Evolutionary conservation across 2,888 invertebrate genomes (phyloP), one percentile per base, ranked within the genome.

Genomic region (Pycnomerus fuliginosus): DNA sequence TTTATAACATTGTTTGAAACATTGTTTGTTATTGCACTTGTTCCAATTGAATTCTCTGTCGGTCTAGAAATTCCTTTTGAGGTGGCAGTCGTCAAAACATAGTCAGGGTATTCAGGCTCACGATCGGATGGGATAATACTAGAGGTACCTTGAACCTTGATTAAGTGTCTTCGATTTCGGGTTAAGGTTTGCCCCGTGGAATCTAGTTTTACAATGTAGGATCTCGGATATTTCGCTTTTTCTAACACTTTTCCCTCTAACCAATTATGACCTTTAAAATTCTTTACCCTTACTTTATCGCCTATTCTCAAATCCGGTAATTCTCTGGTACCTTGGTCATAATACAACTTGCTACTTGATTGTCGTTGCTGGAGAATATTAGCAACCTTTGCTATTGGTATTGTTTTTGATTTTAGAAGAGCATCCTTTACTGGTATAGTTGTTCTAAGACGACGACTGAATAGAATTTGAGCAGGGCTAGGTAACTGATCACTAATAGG

Each of bases 121-220:
- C n/a, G n/a, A n/a, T n/a, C n/a, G n/a, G n/a, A n/a, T n/a, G n/a
- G n/a, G n/a, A n/a, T n/a, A n/a, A n/a, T n/a, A n/a, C n/a, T n/a
- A n/a, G n/a, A n/a, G n/a, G n/a, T n/a, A n/a, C n/a, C n/a, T n/a
- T n/a, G n/a, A n/a, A n/a, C n/a, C n/a, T n/a, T n/a, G n/a, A n/a
- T n/a, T n/a, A n/a, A n/a, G n/a, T n/a, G n/a, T n/a, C n/a, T n/a
- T n/a, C n/a, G n/a, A n/a, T n/a, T n/a, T n/a, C n/a, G n/a, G n/a
- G n/a, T n/a, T n/a, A n/a, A n/a, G n/a, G n/a, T n/a, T n/a, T n/a
- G n/a, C n/a, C n/a, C n/a, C n/a, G n/a, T 16, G 7, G 24, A 10
- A 10, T 36, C 36, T 10, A 28, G 25, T 11, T 36, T 8, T 10
- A 36, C 36, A 5, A 25, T 16, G 12, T 28, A 36, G 1, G 28